Conservation (phyloP, 2,113 vertebrate genomes). For the Acinonyx jubatus region DNA sequence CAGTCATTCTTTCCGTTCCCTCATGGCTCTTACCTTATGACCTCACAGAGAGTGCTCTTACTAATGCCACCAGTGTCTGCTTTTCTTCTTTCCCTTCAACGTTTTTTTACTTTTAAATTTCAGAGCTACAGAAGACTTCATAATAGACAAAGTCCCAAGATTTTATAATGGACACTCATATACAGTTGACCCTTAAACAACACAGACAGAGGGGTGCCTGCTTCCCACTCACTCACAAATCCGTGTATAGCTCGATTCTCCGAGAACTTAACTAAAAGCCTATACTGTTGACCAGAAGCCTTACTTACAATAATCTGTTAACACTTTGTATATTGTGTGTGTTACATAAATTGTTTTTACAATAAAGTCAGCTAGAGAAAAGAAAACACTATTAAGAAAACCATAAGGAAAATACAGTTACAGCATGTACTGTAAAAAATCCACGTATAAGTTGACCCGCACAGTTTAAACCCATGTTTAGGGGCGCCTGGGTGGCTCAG, state of each 20-base stretch:
- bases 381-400: not conserved
- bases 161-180: not conserved
- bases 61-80: not conserved
- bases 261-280: not conserved
- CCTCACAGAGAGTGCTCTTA: not conserved
- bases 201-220: not conserved
- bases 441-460: not conserved
- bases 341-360: not conserved
- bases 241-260: not conserved
- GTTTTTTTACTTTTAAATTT: not conserved
- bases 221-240: not conserved
- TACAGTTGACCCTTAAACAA: not conserved
- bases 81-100: not conserved
- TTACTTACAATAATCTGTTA: not conserved
- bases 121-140: not conserved
- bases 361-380: not conserved
- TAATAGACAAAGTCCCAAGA: not conserved
- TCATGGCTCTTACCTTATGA: not conserved
- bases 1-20: not conserved
- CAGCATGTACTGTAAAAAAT: not conserved
- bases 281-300: not conserved
- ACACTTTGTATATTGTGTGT: not conserved
- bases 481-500: too few species aligned
- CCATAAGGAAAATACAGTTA: not conserved
- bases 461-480: not conserved